These are phyloP conservation scores for Cyprinodon tularosa DNA, from an alignment of 2,113 vertebrate species.

Conservation along the genomic window DNA sequence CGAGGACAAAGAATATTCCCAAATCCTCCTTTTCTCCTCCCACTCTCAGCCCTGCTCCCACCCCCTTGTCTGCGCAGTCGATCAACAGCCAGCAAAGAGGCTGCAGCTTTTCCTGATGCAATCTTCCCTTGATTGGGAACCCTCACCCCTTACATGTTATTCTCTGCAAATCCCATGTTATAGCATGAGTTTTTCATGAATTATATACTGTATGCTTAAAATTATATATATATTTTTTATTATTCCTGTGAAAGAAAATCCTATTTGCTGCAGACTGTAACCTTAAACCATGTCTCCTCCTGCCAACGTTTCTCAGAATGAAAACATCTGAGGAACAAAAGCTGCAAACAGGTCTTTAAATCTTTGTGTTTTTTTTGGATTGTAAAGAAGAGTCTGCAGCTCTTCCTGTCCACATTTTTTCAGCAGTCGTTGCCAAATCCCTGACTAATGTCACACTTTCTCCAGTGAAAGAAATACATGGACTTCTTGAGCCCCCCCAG, in stretches of 20 bases:
- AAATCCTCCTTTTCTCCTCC: constrained; percentile 60
- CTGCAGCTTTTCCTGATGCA: constrained; percentile 53
- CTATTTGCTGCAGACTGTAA: neutral
- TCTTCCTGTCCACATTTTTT: constrained; percentile 60
- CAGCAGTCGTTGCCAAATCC: constrained; percentile 63
- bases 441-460: constrained; percentile 57
- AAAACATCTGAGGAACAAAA: neutral
- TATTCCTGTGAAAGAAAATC: neutral
- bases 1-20: constrained; percentile 77
- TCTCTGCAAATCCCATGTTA: neutral
- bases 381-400: constrained; percentile 2
- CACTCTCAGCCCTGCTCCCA: constrained; percentile 49
- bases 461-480: constrained; percentile 30
- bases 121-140: constrained; percentile 13
- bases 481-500: neutral
- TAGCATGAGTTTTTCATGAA: neutral
- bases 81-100: constrained; percentile 32
- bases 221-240: neutral
- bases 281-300: neutral
- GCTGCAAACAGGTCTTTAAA: neutral
- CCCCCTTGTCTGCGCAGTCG: constrained; percentile 46
- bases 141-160: neutral
- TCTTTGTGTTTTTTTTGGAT: neutral
- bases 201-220: neutral
- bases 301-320: neutral